A percentile compares a stretch with the other conserved stretches of the same genome.
Conservation (phyloP, 2,888 invertebrate genomes). For the Orthosia incerta region DNA sequence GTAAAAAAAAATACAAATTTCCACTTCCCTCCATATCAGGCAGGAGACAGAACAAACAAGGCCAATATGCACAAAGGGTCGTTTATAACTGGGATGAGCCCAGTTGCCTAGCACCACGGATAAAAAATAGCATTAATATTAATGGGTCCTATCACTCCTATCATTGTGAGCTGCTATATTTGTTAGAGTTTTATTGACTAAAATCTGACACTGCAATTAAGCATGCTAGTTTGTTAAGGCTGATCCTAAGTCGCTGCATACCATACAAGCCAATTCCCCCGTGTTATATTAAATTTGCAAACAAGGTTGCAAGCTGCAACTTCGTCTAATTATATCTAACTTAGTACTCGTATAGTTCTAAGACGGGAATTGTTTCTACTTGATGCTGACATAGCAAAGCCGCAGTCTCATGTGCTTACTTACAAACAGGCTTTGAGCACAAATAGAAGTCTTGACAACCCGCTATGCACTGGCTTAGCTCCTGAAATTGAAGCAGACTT, state of each 20-base stretch:
- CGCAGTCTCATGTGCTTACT: not conserved
- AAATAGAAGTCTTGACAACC: constrained; percentile 4
- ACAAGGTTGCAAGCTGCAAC: constrained; percentile 1
- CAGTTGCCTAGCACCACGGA: too few species aligned
- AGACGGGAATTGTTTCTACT: not conserved
- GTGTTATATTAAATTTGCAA: not conserved
- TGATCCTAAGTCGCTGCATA: not conserved
- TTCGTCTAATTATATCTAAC: constrained; percentile 6
- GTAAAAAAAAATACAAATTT: too few species aligned
- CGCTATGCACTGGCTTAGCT: not conserved
- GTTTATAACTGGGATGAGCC: too few species aligned
- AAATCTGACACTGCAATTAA: not conserved
- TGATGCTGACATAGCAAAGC: not conserved
- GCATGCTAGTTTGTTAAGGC: not conserved
- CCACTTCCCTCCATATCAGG: too few species aligned
- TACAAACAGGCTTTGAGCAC: constrained; percentile 4
- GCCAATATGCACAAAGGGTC: too few species aligned
- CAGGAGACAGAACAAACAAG: too few species aligned
- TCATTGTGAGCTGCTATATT: too few species aligned
- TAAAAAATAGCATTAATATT: too few species aligned
- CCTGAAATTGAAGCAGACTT: constrained; percentile 13
- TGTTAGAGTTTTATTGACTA: too few species aligned
- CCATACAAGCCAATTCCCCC: not conserved
- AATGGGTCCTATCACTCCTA: too few species aligned
- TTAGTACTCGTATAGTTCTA: not conserved